A percentile compares a stretch with the other conserved stretches of the same genome.
Evolutionary conservation across 2,797 vertebrate genomes (phyloP).

Genomic region (Melanitta fusca): DNA sequence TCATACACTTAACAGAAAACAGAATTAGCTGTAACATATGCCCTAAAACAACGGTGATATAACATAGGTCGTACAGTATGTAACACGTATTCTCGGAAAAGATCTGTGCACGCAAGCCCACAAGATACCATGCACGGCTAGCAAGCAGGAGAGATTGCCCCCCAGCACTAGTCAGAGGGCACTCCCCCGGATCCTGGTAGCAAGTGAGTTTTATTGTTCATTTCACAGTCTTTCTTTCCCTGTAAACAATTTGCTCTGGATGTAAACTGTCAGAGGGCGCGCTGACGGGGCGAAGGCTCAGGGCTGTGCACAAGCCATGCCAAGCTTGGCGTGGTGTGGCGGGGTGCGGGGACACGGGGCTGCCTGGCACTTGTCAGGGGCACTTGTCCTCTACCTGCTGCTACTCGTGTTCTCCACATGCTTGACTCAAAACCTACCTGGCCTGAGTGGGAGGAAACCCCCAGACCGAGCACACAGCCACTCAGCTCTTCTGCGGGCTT

Average conservation of each 20-base stretch:
- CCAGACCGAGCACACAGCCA: fast-evolving
- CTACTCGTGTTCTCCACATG: fast-evolving
- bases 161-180: neutral
- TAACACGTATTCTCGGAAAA: slow-evolving; percentile 32
- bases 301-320: neutral
- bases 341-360: neutral
- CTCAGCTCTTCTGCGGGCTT: neutral
- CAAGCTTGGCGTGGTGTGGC: neutral
- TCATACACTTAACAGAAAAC: slow-evolving; percentile 55
- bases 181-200: neutral
- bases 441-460: neutral
- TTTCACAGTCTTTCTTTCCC: neutral
- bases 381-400: neutral
- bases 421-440: neutral
- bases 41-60: neutral
- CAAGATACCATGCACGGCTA: slow-evolving; percentile 20
- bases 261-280: neutral
- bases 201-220: neutral
- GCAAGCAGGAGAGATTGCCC: slow-evolving; percentile 21
- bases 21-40: slow-evolving; percentile 2
- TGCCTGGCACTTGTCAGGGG: neutral
- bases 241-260: slow-evolving; percentile 42
- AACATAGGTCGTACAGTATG: slow-evolving; percentile 1
- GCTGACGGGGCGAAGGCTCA: neutral
- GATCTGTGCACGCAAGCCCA: neutral